Evolutionary conservation across 2,888 invertebrate genomes (phyloP), one percentile per base, ranked within the genome.

Genomic region (Podotricha telesiphe): DNA sequence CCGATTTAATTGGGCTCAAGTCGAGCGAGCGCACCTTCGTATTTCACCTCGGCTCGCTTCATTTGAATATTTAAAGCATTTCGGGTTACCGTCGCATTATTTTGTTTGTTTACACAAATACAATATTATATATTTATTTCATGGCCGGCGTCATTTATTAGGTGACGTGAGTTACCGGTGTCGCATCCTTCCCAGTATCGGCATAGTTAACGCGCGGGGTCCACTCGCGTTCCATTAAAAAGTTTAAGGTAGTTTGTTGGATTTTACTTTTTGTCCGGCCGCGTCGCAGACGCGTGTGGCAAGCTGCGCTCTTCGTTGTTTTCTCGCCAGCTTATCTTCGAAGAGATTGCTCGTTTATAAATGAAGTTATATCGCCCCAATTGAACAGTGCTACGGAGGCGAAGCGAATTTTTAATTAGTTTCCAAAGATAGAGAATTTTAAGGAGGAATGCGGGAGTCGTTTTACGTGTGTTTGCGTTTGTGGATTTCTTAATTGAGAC

Each of bases 21-120:
- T 89, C 91, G 89, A 86, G 82, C 90, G 87, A 86, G 90, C 87
- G 91, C 90, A 90, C 92, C 92, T 91, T 86, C 91, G 91, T 93
- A 93, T 91, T 91, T 93, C 91, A 91, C 91, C 88, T 89, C 89
- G 86, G 84, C 89, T 90, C 87, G 89, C 86, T 92, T 92, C 92
- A 93, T 93, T 93, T 93, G 90, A 93, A 93, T 93, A 93, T 92
- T 92, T 91, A 91, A 92, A 91, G 88, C 91, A 91, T 93, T 93
- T 91, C 84, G 91, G 89, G 84, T 86, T 87, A 81, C 82, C 82
- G 84, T 77, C 85, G 86, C 84, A 87, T 89, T 91, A 90, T 92
- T 91, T 90, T 89, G 81, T 93, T 92, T 92, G 89, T 91, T 91
- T 91, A 90, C 87, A 91, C 91, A 90, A 79, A 79, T 79, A 76